Conservation (phyloP, 2,797 vertebrate species). For the Anguilla pacifica region DNA sequence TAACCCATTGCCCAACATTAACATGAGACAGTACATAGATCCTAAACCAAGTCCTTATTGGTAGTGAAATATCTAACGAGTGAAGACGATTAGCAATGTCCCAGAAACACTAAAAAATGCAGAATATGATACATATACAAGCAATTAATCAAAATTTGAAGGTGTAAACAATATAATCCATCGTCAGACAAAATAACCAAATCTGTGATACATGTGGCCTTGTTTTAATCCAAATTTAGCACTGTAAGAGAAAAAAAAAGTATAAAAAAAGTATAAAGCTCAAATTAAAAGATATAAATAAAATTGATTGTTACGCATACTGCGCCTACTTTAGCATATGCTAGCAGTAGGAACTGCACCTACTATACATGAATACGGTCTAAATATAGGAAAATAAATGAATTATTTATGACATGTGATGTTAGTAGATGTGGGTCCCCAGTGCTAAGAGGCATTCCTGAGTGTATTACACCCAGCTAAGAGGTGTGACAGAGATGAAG, state of each 20-base stretch:
- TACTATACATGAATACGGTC: not conserved
- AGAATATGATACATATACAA: not conserved
- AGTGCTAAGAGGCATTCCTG: slow-evolving; percentile 70
- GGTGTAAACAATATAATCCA: not conserved
- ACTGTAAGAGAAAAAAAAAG: no score
- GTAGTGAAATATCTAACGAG: slow-evolving; percentile 58
- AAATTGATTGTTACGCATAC: not conserved
- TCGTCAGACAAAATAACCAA: not conserved
- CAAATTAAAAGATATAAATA: not conserved
- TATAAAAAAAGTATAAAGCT: not conserved
- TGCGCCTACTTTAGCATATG: not conserved
- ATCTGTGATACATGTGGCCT: not conserved
- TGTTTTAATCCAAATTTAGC: not conserved
- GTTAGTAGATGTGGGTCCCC: not conserved
- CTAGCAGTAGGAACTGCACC: not conserved
- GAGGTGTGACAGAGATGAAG: slow-evolving; percentile 82
- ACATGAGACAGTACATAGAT: slow-evolving; percentile 48
- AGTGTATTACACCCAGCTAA: slow-evolving; percentile 80
- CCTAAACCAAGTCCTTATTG: slow-evolving; percentile 66
- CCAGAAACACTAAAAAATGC: slow-evolving; percentile 47
- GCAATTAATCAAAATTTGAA: not conserved
- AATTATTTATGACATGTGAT: not conserved
- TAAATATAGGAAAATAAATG: not conserved
- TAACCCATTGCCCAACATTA: not conserved
- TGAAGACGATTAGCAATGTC: slow-evolving; percentile 69